Percentiles rank a stretch among this genome's conserved stretches.
phyloP scores from a whole-genome alignment of 2,797 vertebrate species.

The Macropus fuliginosus region DNA sequence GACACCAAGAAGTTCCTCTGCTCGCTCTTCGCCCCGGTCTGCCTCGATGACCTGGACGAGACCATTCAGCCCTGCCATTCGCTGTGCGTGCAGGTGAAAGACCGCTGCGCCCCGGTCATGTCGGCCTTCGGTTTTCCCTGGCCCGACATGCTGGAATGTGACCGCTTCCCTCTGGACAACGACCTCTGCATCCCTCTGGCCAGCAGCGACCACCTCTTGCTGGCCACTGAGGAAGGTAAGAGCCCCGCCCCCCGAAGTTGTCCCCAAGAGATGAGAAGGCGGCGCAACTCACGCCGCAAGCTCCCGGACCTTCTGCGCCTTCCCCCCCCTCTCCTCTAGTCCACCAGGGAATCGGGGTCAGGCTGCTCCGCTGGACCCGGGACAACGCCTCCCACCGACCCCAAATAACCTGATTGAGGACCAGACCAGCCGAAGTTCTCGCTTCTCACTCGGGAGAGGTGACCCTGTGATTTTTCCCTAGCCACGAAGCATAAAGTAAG shows the following conservation, averaged over 20 bases:
- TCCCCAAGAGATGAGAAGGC: not conserved
- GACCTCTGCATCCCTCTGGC: slow-evolving; percentile 97
- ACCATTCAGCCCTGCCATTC: slow-evolving; percentile 97
- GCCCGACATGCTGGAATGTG: slow-evolving; percentile 97
- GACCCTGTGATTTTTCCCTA: not conserved
- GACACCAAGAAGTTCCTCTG: slow-evolving; percentile 98
- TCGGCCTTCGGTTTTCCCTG: slow-evolving; percentile 97
- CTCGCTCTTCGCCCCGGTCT: slow-evolving; percentile 97
- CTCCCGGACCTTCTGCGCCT: not conserved
- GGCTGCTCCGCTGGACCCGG: not conserved
- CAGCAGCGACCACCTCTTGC: slow-evolving; percentile 87
- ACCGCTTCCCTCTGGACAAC: slow-evolving; percentile 94
- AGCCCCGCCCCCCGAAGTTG: not conserved
- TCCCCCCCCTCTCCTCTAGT: not conserved
- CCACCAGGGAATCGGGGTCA: not conserved
- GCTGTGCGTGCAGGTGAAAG: slow-evolving; percentile 93
- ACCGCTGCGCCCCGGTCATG: slow-evolving; percentile 97
- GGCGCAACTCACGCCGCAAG: not conserved
- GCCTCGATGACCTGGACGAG: slow-evolving; percentile 95
- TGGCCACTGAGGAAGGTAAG: slow-evolving; percentile 93
- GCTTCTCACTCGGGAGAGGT: not conserved
- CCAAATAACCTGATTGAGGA: not conserved
- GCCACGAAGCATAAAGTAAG: not conserved
- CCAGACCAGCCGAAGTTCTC: not conserved
- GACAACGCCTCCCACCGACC: not conserved